Evolutionary conservation across 2,113 vertebrate genomes (phyloP).

Genomic region (Epinephelus lanceolatus): DNA sequence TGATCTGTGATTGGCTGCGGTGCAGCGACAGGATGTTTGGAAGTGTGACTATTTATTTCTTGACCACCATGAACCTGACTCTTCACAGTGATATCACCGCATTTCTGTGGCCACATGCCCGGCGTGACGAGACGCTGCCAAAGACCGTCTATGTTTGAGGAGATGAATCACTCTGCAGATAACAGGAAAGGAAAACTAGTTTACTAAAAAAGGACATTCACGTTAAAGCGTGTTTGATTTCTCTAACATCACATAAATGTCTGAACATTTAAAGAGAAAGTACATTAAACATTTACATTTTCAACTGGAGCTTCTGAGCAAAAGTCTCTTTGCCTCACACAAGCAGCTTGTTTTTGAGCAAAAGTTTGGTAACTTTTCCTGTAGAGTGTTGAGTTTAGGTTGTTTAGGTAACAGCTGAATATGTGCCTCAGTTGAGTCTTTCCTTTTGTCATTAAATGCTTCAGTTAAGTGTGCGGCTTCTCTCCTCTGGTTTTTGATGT

Average conservation of each 20-base stretch:
- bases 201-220: background rate
- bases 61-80: conserved; percentile 19
- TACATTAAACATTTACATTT: background rate
- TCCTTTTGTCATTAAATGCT: too few relatives aligned
- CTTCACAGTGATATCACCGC: conserved; percentile 50
- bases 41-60: conserved; percentile 66
- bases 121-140: conserved; percentile 4
- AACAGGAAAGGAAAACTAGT: background rate
- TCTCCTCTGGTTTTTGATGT: too few relatives aligned
- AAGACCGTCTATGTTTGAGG: conserved; percentile 11
- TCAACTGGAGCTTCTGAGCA: background rate
- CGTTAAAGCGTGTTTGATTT: background rate
- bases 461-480: too few relatives aligned
- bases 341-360: too few relatives aligned
- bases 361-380: too few relatives aligned
- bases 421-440: too few relatives aligned
- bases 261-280: background rate
- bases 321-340: too few relatives aligned
- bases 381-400: too few relatives aligned
- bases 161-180: conserved; percentile 29
- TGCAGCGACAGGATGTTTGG: conserved; percentile 7
- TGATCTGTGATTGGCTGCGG: conserved; percentile 14
- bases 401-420: too few relatives aligned
- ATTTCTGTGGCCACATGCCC: conserved; percentile 24
- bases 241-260: background rate